phyloP scores from a whole-genome alignment of 2,888 invertebrate genomes.

The Drosophila robusta region DNA sequence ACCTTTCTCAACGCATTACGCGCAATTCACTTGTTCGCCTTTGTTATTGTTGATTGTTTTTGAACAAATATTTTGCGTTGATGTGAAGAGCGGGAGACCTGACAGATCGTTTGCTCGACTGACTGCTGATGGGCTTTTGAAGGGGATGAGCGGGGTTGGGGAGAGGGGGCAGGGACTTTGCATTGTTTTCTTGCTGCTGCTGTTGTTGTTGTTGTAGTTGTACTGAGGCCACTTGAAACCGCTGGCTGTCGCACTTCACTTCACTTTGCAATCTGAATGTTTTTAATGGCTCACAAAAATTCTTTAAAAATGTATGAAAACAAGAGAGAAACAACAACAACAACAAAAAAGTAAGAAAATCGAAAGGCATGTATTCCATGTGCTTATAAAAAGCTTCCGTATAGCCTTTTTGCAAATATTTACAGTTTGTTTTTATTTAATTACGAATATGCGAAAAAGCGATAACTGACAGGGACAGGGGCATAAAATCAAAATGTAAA shows the following conservation, averaged over 20 bases:
- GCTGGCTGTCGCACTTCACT: slow-evolving; percentile 77
- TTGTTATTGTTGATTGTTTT: slow-evolving; percentile 44
- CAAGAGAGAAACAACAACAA: no score
- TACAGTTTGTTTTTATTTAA: slow-evolving; percentile 71
- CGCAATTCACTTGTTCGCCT: slow-evolving; percentile 37
- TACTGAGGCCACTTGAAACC: slow-evolving; percentile 64
- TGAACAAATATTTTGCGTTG: slow-evolving; percentile 48
- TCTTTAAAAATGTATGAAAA: slow-evolving; percentile 32
- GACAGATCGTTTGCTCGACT: slow-evolving; percentile 72
- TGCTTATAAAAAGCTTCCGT: slow-evolving; percentile 71
- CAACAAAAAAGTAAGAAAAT: slow-evolving; percentile 16
- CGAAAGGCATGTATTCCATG: slow-evolving; percentile 40
- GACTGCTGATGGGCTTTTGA: slow-evolving; percentile 59
- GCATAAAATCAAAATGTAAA: slow-evolving; percentile 61
- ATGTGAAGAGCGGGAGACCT: slow-evolving; percentile 49
- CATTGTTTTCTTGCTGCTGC: slow-evolving; percentile 36
- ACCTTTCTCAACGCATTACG: slow-evolving; percentile 11
- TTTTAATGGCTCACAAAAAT: slow-evolving; percentile 59
- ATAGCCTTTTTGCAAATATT: slow-evolving; percentile 79
- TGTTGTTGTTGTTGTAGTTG: slow-evolving; percentile 39
- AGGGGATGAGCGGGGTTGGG: background rate
- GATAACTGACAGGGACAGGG: slow-evolving; percentile 29
- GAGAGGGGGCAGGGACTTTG: slow-evolving; percentile 19
- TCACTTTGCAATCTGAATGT: slow-evolving; percentile 67
- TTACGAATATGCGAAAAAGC: slow-evolving; percentile 46